A percentile compares a stretch with the other conserved stretches of the same genome.
phyloP scores from a whole-genome alignment of 2,797 vertebrate species.

The Danio albolineatus region DNA sequence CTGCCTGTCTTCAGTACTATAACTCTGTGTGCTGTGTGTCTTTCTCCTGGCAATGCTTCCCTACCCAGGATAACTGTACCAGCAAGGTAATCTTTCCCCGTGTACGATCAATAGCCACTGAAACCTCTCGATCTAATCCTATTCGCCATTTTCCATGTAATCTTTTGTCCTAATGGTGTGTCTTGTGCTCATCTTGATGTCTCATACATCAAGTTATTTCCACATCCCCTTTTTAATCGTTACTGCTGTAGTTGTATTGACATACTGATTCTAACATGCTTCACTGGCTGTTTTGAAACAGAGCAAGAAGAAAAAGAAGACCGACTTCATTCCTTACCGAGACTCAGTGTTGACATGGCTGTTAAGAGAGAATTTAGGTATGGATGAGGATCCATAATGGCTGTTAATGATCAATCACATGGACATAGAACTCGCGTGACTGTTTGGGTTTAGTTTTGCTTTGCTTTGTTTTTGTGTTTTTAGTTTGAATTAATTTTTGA shows the following conservation, averaged over 20 bases:
- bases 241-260: neutral
- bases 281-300: constrained; percentile 68
- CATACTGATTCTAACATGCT: neutral
- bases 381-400: constrained; percentile 28
- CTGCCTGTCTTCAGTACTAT: constrained; percentile 56
- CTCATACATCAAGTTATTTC: constrained; percentile 17
- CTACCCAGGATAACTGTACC: constrained; percentile 94
- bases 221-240: neutral
- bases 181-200: neutral
- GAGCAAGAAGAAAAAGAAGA: constrained; percentile 99
- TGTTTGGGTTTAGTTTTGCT: too few species aligned
- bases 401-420: neutral
- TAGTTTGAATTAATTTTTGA: too few species aligned
- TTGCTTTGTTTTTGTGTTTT: too few species aligned
- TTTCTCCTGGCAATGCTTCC: constrained; percentile 80
- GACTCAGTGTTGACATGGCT: constrained; percentile 99
- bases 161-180: neutral
- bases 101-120: constrained; percentile 60
- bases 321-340: constrained; percentile 96
- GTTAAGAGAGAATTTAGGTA: constrained; percentile 96
- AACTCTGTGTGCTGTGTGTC: constrained; percentile 50
- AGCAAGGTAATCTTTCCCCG: constrained; percentile 91
- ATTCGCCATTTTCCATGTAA: constrained; percentile 21
- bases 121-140: constrained; percentile 37
- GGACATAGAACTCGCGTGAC: too few species aligned